Conservation (phyloP, 2,113 vertebrate genomes). For the Carassius carassius region DNA sequence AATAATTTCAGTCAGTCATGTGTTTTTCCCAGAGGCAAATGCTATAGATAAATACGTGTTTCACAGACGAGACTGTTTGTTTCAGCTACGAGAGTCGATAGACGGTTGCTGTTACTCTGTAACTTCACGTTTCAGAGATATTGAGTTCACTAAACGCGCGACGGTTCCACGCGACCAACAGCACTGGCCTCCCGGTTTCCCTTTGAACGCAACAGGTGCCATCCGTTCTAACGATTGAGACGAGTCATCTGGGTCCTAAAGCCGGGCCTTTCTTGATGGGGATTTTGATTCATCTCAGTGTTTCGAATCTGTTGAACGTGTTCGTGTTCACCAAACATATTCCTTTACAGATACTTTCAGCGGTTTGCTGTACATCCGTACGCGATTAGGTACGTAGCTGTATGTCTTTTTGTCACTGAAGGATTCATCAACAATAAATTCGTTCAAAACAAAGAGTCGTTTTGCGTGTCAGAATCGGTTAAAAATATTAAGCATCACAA, state of each 20-base stretch:
- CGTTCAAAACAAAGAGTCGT: neutral
- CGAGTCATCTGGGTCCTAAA: constrained; percentile 55
- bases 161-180: constrained; percentile 17
- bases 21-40: neutral
- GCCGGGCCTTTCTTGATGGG: neutral
- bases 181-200: constrained; percentile 47
- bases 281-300: neutral
- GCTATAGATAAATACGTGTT: neutral
- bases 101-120: constrained; percentile 5
- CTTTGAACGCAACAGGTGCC: constrained; percentile 71
- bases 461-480: neutral
- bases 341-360: neutral
- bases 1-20: constrained; percentile 9
- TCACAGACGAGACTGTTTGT: neutral
- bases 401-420: no score
- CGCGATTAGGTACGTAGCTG: no score
- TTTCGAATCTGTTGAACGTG: neutral
- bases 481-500: no score
- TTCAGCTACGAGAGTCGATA: neutral
- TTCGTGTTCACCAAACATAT: neutral
- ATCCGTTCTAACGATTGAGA: constrained; percentile 63
- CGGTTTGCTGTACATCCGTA: no score
- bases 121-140: neutral
- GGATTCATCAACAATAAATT: neutral
- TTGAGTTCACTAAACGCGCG: neutral